phyloP scores from a whole-genome alignment of 2,888 invertebrate species.

The Thera britannica region DNA sequence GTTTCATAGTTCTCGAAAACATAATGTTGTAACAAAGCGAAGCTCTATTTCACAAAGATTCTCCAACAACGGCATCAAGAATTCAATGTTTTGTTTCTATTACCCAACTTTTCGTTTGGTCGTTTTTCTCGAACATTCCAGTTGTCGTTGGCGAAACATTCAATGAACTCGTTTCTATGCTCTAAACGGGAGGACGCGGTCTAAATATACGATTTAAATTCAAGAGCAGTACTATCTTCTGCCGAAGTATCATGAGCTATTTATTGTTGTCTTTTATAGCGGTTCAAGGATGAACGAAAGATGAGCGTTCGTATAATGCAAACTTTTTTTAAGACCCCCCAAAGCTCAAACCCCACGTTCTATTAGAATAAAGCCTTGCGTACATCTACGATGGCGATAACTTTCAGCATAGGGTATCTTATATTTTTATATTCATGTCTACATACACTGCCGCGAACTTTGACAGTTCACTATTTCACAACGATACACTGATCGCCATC shows the following conservation, averaged over 20 bases:
- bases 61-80: constrained; percentile 51
- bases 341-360: not conserved
- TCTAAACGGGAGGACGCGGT: constrained; percentile 71
- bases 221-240: constrained; percentile 72
- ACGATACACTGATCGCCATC: too few relatives aligned
- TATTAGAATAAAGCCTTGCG: not conserved
- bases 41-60: constrained; percentile 42
- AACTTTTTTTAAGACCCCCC: constrained; percentile 19
- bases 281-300: constrained; percentile 54
- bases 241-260: constrained; percentile 67
- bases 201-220: constrained; percentile 81
- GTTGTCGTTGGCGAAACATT: constrained; percentile 71
- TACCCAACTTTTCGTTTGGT: constrained; percentile 66
- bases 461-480: too few relatives aligned
- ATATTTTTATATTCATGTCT: too few relatives aligned
- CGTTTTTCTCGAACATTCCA: constrained; percentile 74
- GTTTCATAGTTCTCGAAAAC: not conserved
- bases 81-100: constrained; percentile 70
- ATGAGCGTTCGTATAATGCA: constrained; percentile 29
- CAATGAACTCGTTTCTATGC: constrained; percentile 81
- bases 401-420: too few relatives aligned
- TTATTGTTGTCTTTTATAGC: constrained; percentile 68
- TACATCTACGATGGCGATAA: not conserved
- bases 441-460: too few relatives aligned
- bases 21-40: constrained; percentile 21